Evolutionary conservation across 1,140 invertebrate species (phyloP).

Genomic region (Neodiprion pinetum): DNA sequence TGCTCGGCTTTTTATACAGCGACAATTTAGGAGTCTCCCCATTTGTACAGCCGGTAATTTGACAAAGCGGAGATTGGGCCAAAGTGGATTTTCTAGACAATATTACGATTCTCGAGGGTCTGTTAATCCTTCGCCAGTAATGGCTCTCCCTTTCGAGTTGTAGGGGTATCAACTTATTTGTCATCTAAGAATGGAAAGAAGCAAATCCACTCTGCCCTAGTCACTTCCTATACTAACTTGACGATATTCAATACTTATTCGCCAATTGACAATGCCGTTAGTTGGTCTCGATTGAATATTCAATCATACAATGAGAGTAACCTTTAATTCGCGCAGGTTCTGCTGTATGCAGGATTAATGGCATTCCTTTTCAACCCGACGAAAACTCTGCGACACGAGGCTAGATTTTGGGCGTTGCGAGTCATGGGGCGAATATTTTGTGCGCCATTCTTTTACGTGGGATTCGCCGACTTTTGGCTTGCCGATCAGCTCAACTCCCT

Average conservation of each 20-base stretch:
- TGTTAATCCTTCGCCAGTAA: no score
- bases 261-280: not conserved
- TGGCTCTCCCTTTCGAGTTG: no score
- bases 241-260: no score
- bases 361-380: slow-evolving; percentile 84
- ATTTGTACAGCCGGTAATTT: slow-evolving; percentile 75
- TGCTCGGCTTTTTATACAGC: slow-evolving; percentile 74
- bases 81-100: no score
- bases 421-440: slow-evolving; percentile 71
- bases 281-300: not conserved
- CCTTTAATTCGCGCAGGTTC: slow-evolving; percentile 30
- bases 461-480: slow-evolving; percentile 94
- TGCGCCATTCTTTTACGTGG: slow-evolving; percentile 86
- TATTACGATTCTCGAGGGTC: no score
- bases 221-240: no score
- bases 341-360: slow-evolving; percentile 73
- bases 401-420: slow-evolving; percentile 68
- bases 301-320: not conserved
- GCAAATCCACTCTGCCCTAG: no score
- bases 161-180: no score
- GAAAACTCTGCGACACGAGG: slow-evolving; percentile 79
- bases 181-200: no score
- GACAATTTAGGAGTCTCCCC: slow-evolving; percentile 76
- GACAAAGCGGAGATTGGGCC: not conserved
- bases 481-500: slow-evolving; percentile 91